Conservation (phyloP, 2,113 vertebrate genomes). For the Atrichornis clamosus region DNA sequence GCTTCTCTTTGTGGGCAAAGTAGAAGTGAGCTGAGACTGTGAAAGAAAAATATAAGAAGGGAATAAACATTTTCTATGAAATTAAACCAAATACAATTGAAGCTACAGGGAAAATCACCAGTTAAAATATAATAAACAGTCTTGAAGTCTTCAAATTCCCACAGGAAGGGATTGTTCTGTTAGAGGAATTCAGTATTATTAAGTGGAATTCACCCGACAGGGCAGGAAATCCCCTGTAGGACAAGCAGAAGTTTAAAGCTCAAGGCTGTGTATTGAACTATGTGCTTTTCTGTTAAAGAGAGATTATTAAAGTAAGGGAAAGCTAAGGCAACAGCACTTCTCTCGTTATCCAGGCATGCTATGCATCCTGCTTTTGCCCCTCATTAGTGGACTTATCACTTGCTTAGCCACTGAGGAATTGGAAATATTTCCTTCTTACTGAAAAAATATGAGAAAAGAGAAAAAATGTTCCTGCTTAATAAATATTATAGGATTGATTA, state of each 20-base stretch:
- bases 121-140: conserved; percentile 59
- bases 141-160: conserved; percentile 49
- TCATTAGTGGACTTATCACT: conserved; percentile 12
- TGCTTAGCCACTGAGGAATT: background rate
- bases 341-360: background rate
- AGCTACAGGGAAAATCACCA: conserved; percentile 40
- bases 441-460: background rate
- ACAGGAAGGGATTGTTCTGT: conserved; percentile 55
- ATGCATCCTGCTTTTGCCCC: background rate
- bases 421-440: background rate
- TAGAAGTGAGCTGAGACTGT: background rate
- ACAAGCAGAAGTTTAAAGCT: conserved; percentile 63
- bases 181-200: conserved; percentile 55
- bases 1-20: conserved; percentile 4
- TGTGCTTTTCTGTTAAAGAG: conserved; percentile 5
- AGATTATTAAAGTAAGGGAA: conserved; percentile 17
- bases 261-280: conserved; percentile 23
- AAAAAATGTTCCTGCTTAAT: background rate
- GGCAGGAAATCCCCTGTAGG: conserved; percentile 64
- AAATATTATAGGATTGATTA: background rate
- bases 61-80: conserved; percentile 46
- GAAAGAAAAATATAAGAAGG: conserved; percentile 15
- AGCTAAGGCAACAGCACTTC: background rate
- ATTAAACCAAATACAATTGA: conserved; percentile 36
- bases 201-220: conserved; percentile 58